A percentile compares a stretch with the other conserved stretches of the same genome.
phyloP scores from a whole-genome alignment of 2,113 vertebrate species.

The Oryzias celebensis region DNA sequence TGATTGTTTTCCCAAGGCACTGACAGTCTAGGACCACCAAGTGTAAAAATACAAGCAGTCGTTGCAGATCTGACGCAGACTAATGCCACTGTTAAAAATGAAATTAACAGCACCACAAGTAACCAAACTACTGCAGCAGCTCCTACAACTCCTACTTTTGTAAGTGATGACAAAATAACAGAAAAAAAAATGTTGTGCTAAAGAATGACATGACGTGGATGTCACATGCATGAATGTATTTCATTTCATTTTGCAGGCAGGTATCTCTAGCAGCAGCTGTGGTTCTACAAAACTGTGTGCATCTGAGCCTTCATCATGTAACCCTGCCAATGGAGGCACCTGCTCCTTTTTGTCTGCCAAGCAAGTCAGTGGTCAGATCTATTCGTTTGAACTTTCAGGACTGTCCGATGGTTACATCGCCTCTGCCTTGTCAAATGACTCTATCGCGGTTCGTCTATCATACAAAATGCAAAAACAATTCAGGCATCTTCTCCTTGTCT shows the following conservation, averaged over 20 bases:
- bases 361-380: too few species aligned
- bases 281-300: not conserved
- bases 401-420: too few species aligned
- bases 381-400: too few species aligned
- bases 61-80: conserved; percentile 11
- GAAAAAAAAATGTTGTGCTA: too few species aligned
- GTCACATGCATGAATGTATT: not conserved
- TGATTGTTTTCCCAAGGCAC: conserved; percentile 16
- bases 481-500: too few species aligned
- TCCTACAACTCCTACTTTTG: not conserved
- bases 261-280: not conserved
- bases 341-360: too few species aligned
- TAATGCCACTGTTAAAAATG: conserved; percentile 2
- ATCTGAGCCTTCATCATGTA: not conserved
- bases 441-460: too few species aligned
- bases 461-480: too few species aligned
- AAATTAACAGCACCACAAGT: not conserved
- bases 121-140: not conserved
- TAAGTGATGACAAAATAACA: too few species aligned
- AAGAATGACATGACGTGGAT: too few species aligned
- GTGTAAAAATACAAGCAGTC: fast-evolving
- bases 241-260: not conserved
- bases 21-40: not conserved
- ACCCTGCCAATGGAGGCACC: too few species aligned
- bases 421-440: too few species aligned